These are phyloP conservation scores for Gila orcuttii DNA, from an alignment of 2,113 vertebrate species.

Conservation along the genomic window DNA sequence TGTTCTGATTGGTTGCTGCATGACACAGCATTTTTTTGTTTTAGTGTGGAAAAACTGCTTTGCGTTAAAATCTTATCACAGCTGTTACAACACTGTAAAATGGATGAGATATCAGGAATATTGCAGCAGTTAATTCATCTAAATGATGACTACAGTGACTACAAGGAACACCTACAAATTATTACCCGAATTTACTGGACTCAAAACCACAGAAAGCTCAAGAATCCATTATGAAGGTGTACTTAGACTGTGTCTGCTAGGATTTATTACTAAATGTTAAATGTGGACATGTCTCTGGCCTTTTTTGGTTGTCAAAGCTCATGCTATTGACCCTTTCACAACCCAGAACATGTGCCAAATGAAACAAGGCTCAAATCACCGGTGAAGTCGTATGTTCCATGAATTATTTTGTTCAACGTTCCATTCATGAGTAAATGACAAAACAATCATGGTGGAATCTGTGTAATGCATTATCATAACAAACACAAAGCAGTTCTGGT, in stretches of 20 bases:
- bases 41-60: background rate
- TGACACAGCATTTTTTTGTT: background rate
- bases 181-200: background rate
- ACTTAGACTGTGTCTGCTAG: background rate
- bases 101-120: background rate
- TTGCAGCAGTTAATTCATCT: slow-evolving; percentile 9
- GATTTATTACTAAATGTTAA: slow-evolving; percentile 5
- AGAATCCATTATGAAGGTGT: background rate
- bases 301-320: slow-evolving; percentile 16
- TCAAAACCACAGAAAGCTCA: background rate
- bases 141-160: background rate
- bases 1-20: background rate
- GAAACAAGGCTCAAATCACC: background rate
- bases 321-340: background rate
- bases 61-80: background rate
- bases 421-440: slow-evolving; percentile 13
- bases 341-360: slow-evolving; percentile 3
- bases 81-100: background rate
- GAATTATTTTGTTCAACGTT: background rate
- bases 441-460: slow-evolving; percentile 18
- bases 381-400: background rate
- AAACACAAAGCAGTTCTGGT: slow-evolving; percentile 13
- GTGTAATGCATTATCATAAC: slow-evolving; percentile 6
- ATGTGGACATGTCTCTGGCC: background rate
- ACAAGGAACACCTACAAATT: background rate